Evolutionary conservation across 2,888 invertebrate species (phyloP).

Genomic region (Nysson spinosus): DNA sequence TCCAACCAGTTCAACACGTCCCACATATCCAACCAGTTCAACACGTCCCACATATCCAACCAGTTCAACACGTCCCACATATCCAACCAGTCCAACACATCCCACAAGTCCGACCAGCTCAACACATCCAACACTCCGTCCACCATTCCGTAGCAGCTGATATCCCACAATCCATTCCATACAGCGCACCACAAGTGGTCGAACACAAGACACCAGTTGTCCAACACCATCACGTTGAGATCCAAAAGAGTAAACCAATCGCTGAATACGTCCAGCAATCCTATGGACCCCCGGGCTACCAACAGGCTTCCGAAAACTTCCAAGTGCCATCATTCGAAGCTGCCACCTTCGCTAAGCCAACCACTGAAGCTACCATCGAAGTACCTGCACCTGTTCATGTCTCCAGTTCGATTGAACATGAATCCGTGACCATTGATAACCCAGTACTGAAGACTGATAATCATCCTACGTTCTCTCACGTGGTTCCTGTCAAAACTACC

Average conservation of each 20-base stretch:
- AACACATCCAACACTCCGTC: neutral
- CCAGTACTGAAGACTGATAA: constrained; percentile 1
- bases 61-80: too few species aligned
- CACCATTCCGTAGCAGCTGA: too few species aligned
- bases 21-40: neutral
- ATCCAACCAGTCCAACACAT: neutral
- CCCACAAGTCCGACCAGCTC: neutral
- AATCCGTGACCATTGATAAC: constrained; percentile 51
- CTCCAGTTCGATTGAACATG: neutral
- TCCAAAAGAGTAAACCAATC: neutral
- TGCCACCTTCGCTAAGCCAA: neutral
- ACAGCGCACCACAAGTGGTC: neutral
- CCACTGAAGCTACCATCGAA: neutral
- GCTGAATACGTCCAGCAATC: constrained; percentile 19
- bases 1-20: constrained; percentile 3
- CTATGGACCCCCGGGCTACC: too few species aligned
- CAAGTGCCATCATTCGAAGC: neutral
- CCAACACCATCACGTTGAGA: constrained; percentile 9
- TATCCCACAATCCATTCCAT: neutral
- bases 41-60: too few species aligned
- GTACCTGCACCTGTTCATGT: too few species aligned
- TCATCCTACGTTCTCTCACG: neutral
- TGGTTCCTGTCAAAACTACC: neutral
- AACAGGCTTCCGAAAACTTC: constrained; percentile 11
- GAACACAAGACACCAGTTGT: neutral